Evolutionary conservation across 2,888 invertebrate genomes (phyloP).

Genomic region (Pheosia gnoma): DNA sequence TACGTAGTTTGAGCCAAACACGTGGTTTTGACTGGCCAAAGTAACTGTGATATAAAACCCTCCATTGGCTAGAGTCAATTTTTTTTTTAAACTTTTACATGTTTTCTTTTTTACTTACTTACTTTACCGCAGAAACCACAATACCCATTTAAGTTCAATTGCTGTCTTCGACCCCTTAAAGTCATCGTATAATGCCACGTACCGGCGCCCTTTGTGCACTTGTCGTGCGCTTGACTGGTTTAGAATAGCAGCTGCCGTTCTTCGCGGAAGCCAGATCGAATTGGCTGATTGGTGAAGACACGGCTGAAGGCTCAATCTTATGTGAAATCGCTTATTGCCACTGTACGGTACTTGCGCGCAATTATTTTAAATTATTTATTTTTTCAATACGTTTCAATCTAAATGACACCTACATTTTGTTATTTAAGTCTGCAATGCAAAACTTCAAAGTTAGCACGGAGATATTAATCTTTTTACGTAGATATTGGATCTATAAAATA

Average conservation of each 20-base stretch:
- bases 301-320: slow-evolving; percentile 63
- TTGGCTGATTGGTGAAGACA: slow-evolving; percentile 63
- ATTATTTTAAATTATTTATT: slow-evolving; percentile 45
- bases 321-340: slow-evolving; percentile 68
- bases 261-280: slow-evolving; percentile 70
- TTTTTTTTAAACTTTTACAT: no score
- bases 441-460: neutral
- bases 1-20: no score
- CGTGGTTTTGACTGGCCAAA: no score
- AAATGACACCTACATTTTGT: no score
- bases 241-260: slow-evolving; percentile 56
- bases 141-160: no score
- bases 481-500: slow-evolving; percentile 5
- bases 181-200: slow-evolving; percentile 64
- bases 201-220: slow-evolving; percentile 66
- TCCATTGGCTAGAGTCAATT: no score
- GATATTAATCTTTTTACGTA: neutral
- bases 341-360: slow-evolving; percentile 41
- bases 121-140: no score
- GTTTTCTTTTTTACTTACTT: no score
- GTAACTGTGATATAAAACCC: no score
- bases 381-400: slow-evolving; percentile 13
- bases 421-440: no score
- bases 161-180: slow-evolving; percentile 34
- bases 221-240: slow-evolving; percentile 71